A percentile compares a stretch with the other conserved stretches of the same genome.
phyloP scores from a whole-genome alignment of 1,140 invertebrate species.

The Drosophila sechellia region DNA sequence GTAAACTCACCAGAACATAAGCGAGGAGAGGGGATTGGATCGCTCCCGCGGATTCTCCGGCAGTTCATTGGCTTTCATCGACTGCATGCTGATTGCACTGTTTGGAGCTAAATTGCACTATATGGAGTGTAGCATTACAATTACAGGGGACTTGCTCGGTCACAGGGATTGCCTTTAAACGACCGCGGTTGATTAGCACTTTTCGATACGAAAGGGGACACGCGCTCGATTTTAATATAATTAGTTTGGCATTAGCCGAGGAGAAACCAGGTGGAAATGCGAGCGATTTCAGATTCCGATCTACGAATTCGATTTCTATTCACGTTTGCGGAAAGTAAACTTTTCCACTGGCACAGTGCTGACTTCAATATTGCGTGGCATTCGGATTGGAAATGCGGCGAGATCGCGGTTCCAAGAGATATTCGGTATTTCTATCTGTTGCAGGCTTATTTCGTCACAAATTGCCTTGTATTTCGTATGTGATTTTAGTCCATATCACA shows the following conservation, averaged over 20 bases:
- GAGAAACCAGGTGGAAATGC: conserved; percentile 28
- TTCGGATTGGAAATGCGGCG: neutral
- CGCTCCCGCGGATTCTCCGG: conserved; percentile 67
- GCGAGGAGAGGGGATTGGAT: conserved; percentile 63
- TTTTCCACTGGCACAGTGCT: conserved; percentile 30
- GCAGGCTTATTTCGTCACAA: conserved; percentile 28
- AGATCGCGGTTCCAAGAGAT: neutral
- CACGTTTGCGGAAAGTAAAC: conserved; percentile 21
- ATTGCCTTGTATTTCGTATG: neutral
- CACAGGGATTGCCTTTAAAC: conserved; percentile 10
- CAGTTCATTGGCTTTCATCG: conserved; percentile 71
- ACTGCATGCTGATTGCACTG: conserved; percentile 61
- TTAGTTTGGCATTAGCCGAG: conserved; percentile 64
- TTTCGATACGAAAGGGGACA: conserved; percentile 40
- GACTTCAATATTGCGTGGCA: conserved; percentile 20
- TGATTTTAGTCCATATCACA: neutral
- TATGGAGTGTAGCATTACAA: conserved; percentile 23
- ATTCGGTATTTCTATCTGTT: conserved; percentile 13
- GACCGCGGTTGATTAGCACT: conserved; percentile 61
- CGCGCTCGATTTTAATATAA: conserved; percentile 72
- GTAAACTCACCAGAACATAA: conserved; percentile 67
- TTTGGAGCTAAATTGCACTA: conserved; percentile 40
- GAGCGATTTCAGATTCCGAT: neutral
- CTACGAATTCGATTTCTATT: conserved; percentile 26
- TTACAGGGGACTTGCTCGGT: conserved; percentile 11